Conservation (phyloP, 2,888 invertebrate genomes). For the Synergus laeviventris region DNA sequence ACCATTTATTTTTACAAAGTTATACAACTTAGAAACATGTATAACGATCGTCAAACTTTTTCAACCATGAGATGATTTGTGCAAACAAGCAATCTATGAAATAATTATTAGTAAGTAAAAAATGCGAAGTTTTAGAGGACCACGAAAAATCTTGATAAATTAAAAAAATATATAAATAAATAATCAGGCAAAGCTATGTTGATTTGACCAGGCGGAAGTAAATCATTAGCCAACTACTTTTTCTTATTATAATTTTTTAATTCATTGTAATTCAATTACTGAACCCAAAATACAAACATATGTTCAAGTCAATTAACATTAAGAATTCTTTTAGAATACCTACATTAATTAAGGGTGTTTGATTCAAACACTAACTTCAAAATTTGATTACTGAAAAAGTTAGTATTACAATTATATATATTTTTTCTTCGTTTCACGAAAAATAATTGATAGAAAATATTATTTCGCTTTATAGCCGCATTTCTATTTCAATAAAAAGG, state of each 20-base stretch:
- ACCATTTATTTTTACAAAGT: slow-evolving; percentile 66
- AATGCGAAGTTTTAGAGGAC: background rate
- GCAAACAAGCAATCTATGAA: background rate
- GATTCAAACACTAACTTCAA: background rate
- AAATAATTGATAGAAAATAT: too few species aligned
- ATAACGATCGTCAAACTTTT: slow-evolving; percentile 53
- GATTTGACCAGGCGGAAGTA: background rate
- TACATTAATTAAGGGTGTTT: background rate
- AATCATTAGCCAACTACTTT: background rate
- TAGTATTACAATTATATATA: too few species aligned
- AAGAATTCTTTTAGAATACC: background rate
- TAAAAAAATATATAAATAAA: background rate
- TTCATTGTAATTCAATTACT: background rate
- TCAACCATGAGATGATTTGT: background rate
- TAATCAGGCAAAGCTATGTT: background rate
- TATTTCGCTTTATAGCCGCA: background rate
- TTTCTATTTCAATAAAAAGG: too few species aligned
- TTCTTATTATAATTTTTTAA: background rate
- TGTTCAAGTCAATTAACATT: background rate
- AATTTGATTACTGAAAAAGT: too few species aligned
- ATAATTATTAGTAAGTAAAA: slow-evolving; percentile 3
- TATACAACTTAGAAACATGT: slow-evolving; percentile 66
- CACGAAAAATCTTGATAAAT: background rate
- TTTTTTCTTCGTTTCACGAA: too few species aligned
- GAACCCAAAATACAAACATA: background rate